These are phyloP conservation scores for Prionailurus viverrinus DNA, from an alignment of 2,113 vertebrate genomes.

Conservation along the genomic window DNA sequence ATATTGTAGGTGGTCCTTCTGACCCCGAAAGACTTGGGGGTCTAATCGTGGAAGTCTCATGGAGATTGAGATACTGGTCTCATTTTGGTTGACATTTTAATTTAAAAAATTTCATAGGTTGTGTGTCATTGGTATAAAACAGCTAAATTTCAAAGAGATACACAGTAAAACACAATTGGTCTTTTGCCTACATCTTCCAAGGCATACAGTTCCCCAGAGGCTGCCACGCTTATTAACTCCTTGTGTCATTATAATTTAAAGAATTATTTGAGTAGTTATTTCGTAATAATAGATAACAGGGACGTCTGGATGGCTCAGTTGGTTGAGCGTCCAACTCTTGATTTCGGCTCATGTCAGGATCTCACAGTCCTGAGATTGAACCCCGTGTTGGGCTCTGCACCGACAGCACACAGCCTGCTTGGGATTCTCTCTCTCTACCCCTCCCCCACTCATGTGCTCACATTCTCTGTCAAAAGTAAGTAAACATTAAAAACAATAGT, in stretches of 20 bases:
- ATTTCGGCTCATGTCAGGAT: too few species aligned
- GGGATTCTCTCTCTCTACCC: too few species aligned
- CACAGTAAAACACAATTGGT: background rate
- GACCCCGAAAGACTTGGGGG: background rate
- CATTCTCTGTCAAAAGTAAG: too few species aligned
- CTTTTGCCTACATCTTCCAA: background rate
- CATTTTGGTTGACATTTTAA: background rate
- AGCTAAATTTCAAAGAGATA: background rate
- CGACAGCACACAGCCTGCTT: too few species aligned
- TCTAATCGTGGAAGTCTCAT: background rate
- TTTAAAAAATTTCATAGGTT: background rate
- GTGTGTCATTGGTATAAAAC: constrained; percentile 31
- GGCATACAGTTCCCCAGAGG: background rate
- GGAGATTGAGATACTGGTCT: background rate
- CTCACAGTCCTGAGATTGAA: too few species aligned
- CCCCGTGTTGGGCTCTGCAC: too few species aligned
- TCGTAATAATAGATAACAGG: background rate
- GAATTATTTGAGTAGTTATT: background rate
- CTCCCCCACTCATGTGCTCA: too few species aligned
- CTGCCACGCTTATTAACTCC: background rate
- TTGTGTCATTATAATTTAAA: background rate
- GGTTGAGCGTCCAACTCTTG: too few species aligned
- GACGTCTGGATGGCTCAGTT: too few species aligned
- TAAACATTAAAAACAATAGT: background rate
- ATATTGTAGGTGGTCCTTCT: too few species aligned